Percentiles rank a stretch among this genome's conserved stretches.
Conservation (phyloP, 2,113 vertebrate species). For the Rhizomys pruinosus region DNA sequence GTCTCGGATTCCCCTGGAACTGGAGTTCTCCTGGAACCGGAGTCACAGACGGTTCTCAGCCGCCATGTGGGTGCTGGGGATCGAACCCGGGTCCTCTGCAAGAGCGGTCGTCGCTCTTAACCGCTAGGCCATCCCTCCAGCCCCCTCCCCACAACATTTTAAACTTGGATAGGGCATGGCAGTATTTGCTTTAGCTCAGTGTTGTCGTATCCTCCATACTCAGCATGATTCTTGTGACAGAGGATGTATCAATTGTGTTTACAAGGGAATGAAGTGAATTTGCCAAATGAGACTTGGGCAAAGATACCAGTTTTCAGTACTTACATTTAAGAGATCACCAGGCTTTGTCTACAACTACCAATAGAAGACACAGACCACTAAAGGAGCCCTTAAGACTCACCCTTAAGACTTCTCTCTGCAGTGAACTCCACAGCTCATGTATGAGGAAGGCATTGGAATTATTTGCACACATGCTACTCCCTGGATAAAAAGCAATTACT, state of each 20-base stretch:
- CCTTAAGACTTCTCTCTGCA: conserved; percentile 3
- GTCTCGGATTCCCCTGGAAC: too few relatives aligned
- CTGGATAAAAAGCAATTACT: conserved; percentile 62
- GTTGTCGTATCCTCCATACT: not conserved
- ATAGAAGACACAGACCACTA: not conserved
- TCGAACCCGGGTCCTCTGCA: too few relatives aligned
- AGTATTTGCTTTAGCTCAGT: not conserved
- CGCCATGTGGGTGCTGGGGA: too few relatives aligned
- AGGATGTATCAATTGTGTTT: conserved; percentile 4
- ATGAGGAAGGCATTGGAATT: conserved; percentile 45
- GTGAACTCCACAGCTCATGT: conserved; percentile 2
- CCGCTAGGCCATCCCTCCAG: too few relatives aligned
- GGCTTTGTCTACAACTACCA: not conserved
- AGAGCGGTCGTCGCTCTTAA: too few relatives aligned
- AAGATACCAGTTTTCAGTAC: not conserved
- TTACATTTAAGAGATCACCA: conserved; percentile 47
- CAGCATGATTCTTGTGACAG: not conserved
- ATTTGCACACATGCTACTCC: conserved; percentile 53
- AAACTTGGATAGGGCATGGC: not conserved
- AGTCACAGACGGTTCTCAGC: too few relatives aligned
- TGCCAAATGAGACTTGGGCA: conserved; percentile 38
- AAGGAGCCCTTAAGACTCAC: not conserved
- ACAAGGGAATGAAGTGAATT: conserved; percentile 47
- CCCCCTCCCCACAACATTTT: not conserved
- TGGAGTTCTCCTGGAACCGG: too few relatives aligned